Conservation (phyloP, 2,888 invertebrate genomes). For the Pantelozetes paolii region DNA sequence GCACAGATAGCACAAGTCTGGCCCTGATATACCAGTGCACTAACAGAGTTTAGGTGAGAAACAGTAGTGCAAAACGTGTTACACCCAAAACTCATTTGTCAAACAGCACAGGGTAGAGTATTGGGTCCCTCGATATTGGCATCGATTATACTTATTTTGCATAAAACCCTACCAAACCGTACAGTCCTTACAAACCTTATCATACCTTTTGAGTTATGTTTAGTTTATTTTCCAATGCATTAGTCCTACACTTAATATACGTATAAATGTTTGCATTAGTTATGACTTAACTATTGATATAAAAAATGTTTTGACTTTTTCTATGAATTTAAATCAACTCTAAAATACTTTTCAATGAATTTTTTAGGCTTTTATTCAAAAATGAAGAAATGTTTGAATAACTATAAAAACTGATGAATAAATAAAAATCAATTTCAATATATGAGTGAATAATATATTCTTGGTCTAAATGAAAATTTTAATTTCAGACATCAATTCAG, state of each 20-base stretch:
- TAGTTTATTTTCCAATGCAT: neutral
- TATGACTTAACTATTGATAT: neutral
- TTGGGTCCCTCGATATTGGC: conserved; percentile 9
- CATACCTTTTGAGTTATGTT: conserved; percentile 10
- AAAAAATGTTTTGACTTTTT: neutral
- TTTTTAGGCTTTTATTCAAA: neutral
- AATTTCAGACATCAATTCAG: neutral
- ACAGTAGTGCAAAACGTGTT: conserved; percentile 36
- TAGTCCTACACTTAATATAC: neutral
- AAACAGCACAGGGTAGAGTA: neutral
- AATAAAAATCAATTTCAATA: neutral
- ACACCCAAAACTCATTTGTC: conserved; percentile 37
- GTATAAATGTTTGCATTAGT: neutral
- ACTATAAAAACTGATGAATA: neutral
- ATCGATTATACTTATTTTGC: conserved; percentile 28
- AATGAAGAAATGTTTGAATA: neutral
- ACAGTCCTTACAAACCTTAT: neutral
- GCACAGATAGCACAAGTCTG: neutral
- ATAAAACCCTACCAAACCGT: conserved; percentile 10
- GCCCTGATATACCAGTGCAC: neutral
- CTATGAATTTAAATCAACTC: conserved; percentile 14
- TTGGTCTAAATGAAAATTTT: neutral
- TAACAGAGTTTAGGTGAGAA: conserved; percentile 16
- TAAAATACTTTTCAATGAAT: neutral
- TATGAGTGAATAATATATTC: neutral